Evolutionary conservation across 53 echinoderm and acorn worm genomes (phyloP), one percentile per base, ranked within the genome.

Genomic region (Apostichopus leukothele): DNA sequence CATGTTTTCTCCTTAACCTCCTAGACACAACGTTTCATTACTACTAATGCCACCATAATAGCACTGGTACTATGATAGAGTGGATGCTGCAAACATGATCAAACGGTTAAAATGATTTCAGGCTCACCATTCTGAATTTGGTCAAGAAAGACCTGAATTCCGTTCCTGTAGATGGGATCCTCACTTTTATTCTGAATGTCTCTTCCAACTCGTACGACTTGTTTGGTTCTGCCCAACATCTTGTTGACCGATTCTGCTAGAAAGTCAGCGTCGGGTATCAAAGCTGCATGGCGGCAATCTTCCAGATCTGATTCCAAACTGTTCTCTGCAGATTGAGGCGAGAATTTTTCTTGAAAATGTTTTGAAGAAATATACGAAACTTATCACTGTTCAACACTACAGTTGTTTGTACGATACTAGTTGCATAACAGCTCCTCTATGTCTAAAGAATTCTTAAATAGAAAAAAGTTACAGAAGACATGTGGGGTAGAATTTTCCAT

Each of bases 81-180:
- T 39, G 39, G 39, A 39, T 39, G 3, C 39, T 39, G 39, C 39
- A 39, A 39, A 39, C 3, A 39, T 3, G 39, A 39, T 39, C 39
- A 39, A 39, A 39, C 39, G 39, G 39, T 39, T 39, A 3, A 39
- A 39, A 39, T 39, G 39, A 3, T 39, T 39, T 39, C 57, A 57
- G 7, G 10, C 57, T 75, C 89, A 97, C 97, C 97, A 89, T 97
- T 92, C 86, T 97, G 89, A 21, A 94, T 52, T 60, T 95, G 94
- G 78, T 81, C 87, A 26, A 95, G 90, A 73, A 90, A 92, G 67
- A 95, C 92, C 73, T 92, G 92, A 39, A 97, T 87, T 54, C 97
- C 97, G 67, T 97, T 97, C 78, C 95, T 90, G 86, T 92, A 97
- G 61, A 97, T 88, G 1, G 97, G 94, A 84, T 97, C 95, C 50